A percentile compares a stretch with the other conserved stretches of the same genome.
Conservation (phyloP, 2,797 vertebrate genomes). For the Oreonectes daqikongensis region DNA sequence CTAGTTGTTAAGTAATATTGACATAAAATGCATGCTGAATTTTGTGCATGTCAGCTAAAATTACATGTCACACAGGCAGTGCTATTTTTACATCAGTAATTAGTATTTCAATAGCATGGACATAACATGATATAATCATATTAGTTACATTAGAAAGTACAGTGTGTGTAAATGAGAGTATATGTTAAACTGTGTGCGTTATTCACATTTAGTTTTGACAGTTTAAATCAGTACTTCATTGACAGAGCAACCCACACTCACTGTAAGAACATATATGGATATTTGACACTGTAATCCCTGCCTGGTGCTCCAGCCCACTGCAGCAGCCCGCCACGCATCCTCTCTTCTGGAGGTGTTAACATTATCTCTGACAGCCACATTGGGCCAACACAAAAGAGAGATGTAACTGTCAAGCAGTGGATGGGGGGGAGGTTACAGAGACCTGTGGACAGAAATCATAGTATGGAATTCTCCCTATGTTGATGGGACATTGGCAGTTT, state of each 20-base stretch:
- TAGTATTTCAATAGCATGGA: constrained; percentile 1
- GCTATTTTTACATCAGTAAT: background rate
- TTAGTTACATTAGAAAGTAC: background rate
- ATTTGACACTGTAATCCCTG: constrained; percentile 11
- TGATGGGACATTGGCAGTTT: background rate
- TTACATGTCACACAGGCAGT: background rate
- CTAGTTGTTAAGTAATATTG: constrained; percentile 6
- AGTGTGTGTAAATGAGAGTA: background rate
- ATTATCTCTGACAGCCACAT: constrained; percentile 63
- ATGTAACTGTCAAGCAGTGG: constrained; percentile 53
- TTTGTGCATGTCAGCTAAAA: background rate
- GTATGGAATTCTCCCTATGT: background rate
- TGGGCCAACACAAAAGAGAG: constrained; percentile 50
- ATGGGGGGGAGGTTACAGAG: constrained; percentile 38
- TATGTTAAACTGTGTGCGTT: background rate
- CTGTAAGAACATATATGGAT: constrained; percentile 22
- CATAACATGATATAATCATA: too few species aligned
- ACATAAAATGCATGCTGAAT: background rate
- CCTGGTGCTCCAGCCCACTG: constrained; percentile 9
- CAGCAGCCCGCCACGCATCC: background rate
- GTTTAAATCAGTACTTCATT: background rate
- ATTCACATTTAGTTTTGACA: background rate
- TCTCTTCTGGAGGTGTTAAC: constrained; percentile 44
- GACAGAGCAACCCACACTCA: background rate
- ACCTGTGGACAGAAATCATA: constrained; percentile 9